Evolutionary conservation across 2,888 invertebrate species (phyloP), one percentile per base, ranked within the genome.

Genomic region (Caenorhabditis sp.): DNA sequence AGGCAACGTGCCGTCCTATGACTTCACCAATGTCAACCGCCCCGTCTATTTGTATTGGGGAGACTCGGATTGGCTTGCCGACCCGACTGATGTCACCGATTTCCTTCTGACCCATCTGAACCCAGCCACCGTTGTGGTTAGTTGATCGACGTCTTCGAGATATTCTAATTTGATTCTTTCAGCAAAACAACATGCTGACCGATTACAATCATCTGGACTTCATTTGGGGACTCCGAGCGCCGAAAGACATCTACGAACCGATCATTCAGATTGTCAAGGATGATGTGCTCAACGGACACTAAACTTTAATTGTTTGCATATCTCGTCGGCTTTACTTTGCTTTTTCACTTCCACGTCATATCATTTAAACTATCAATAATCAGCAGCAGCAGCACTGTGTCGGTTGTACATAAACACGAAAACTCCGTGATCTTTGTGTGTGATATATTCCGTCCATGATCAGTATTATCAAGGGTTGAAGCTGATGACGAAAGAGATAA

Each of bases 141-240:
- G 61, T 58, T 18, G 18, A 5, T 2, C 13, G n/a, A n/a, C n/a
- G 15, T 22, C 32, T n/a, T 15, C 18, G 20, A 11, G 22, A 1
- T 35, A 32, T 26, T n/a, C 24, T 58, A 5, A 24, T 51, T 9
- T 8, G 1, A 32, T 6, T 32, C 2, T 55, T 82, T 55, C 62
- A 79, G 68, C 67, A 77, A 62, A 87, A 84, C 77, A 82, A 83
- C 55, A 62, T 81, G 18, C 62, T 85, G 56, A 44, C 64, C 9
- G 86, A 85, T 15, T 88, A 85, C 67, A 87, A 88, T 50, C 88
- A 88, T 76, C 87, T 90, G 24, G 88, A 88, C 60, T 88, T 86
- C 71, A 88, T 86, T 51, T 88, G 88, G 88, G 88, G 88, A 55
- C 71, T 86, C 35, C 80, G 84, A 50, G 88, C 88, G 6, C 82